Base-by-base conservation (phyloP, 2,888 invertebrate genomes). In the Euproctis similis region DNA sequence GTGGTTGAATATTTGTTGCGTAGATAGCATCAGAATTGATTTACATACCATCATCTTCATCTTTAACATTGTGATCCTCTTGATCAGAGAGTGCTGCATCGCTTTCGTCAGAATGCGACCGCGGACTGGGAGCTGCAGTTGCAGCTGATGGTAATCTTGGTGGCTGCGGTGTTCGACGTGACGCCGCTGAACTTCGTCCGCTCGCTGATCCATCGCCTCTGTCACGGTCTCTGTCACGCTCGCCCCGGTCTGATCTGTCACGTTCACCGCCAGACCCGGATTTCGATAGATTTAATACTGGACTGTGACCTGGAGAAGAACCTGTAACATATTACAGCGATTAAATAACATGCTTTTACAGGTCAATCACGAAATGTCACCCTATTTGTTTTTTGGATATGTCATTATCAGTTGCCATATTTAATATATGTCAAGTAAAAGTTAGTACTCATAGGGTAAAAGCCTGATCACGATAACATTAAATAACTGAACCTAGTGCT, bases 301-400 rank as follows among this genome's bases (percentile, higher is more conserved):
- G 96, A 89, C 95, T 96, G 85, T 94, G 94, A 30, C 93, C 93
- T 58, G 92, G 93, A 43, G 95, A 93, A 37, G 95, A 95, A 51
- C 91, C 92, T 92, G 85, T 32, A 21, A 21, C 16, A 34, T 8
- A 37, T 22, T 18, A 11, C n/a, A 24, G 2, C 10, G 8, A 10
- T 21, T 21, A 9, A 8, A 10, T 21, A 19, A 14, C 3, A 4
- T 14, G 6, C 14, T 8, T 19, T 19, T 5, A n/a, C 19, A n/a
- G n/a, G 19, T 8, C 7, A 19, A n/a, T 8, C 8, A n/a, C n/a
- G n/a, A n/a, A 16, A 16, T 16, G 16, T 16, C n/a, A n/a, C n/a
- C n/a, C n/a, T n/a, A n/a, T n/a, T n/a, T n/a, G n/a, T n/a, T n/a
- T n/a, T n/a, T n/a, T n/a, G n/a, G n/a, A n/a, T n/a, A n/a, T n/a